These are phyloP conservation scores for Terebella lapidaria DNA, from an alignment of 2,888 invertebrate species.

Conservation along the genomic window DNA sequence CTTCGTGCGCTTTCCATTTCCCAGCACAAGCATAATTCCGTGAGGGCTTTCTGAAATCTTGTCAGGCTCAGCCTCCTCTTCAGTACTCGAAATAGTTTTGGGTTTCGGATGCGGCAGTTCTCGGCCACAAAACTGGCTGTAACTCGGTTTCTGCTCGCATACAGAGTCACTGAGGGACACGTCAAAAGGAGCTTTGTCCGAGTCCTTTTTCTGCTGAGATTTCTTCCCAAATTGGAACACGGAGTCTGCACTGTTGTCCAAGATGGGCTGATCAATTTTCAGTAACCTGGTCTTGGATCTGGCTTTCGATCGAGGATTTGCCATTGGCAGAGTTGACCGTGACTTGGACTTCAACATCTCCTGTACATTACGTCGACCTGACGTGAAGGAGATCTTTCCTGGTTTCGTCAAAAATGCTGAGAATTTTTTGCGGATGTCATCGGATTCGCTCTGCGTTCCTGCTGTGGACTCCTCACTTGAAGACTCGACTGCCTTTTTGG, in stretches of 20 bases:
- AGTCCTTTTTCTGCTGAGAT: neutral
- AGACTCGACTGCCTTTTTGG: too few relatives aligned
- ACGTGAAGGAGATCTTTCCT: constrained; percentile 1
- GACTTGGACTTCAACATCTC: neutral
- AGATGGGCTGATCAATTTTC: neutral
- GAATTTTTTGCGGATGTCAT: neutral
- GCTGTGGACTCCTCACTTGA: too few relatives aligned
- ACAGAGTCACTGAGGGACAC: neutral
- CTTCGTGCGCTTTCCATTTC: constrained; percentile 21
- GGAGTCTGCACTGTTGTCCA: neutral
- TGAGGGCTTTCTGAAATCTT: constrained; percentile 11
- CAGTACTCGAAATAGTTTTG: neutral
- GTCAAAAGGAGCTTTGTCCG: neutral
- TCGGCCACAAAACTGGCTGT: neutral
- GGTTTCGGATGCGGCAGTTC: neutral
- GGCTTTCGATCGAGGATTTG: neutral
- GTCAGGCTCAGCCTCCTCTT: neutral
- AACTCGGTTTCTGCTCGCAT: neutral
- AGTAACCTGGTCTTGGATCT: neutral
- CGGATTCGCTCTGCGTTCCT: neutral
- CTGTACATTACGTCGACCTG: neutral
- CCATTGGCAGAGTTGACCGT: neutral
- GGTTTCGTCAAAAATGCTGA: neutral
- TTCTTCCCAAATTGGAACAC: neutral
- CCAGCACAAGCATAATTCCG: constrained; percentile 22